Percentiles rank a stretch among this genome's conserved stretches.
Evolutionary conservation across 2,888 invertebrate species (phyloP).

Genomic region (Geophilus truncorum): DNA sequence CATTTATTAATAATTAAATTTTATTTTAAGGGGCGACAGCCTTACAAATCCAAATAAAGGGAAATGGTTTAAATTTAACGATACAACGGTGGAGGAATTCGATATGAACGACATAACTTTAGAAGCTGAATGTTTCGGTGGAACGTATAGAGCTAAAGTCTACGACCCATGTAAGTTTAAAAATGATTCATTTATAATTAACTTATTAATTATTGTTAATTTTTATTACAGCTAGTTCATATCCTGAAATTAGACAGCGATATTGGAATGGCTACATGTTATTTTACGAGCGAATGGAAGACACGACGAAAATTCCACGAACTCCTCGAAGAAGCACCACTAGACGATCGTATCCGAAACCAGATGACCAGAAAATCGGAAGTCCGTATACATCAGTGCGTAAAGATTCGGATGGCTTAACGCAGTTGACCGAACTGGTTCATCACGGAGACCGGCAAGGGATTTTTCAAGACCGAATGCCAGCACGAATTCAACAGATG

Average conservation of each 20-base stretch:
- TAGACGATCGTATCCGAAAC: slow-evolving; percentile 31
- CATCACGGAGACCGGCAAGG: slow-evolving; percentile 51
- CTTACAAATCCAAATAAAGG: slow-evolving; percentile 48
- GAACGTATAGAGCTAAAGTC: slow-evolving; percentile 51
- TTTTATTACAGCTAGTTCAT: slow-evolving; percentile 42
- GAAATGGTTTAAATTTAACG: slow-evolving; percentile 55
- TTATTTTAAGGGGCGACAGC: slow-evolving; percentile 46
- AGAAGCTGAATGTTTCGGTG: slow-evolving; percentile 54
- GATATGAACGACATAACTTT: slow-evolving; percentile 50
- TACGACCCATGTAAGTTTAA: slow-evolving; percentile 45
- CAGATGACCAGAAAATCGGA: neutral
- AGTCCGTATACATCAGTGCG: neutral
- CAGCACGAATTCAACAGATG: slow-evolving; percentile 48
- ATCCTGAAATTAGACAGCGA: slow-evolving; percentile 52
- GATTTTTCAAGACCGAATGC: slow-evolving; percentile 50
- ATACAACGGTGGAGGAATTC: slow-evolving; percentile 52
- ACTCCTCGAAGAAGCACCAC: slow-evolving; percentile 41
- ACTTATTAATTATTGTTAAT: slow-evolving; percentile 31
- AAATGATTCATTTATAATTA: neutral
- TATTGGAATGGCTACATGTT: slow-evolving; percentile 56
- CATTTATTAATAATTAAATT: neutral
- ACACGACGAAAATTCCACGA: slow-evolving; percentile 42
- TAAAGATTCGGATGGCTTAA: slow-evolving; percentile 47
- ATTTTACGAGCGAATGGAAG: slow-evolving; percentile 52
- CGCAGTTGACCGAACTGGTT: slow-evolving; percentile 52